Evolutionary conservation across 1,140 invertebrate species (phyloP).

Genomic region (Philaenus spumarius): DNA sequence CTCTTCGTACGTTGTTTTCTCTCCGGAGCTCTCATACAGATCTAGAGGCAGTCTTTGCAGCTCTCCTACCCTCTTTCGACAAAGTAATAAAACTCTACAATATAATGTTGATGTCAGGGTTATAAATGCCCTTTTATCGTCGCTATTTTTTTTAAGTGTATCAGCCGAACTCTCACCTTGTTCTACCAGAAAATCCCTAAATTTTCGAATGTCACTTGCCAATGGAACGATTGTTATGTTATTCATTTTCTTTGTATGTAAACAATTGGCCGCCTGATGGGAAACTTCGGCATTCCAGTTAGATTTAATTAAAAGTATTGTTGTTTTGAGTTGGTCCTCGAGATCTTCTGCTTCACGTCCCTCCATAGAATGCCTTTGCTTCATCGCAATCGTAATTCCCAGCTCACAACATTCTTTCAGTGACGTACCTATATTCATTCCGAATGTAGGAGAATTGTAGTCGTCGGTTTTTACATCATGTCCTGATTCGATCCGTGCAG

Average conservation of each 20-base stretch:
- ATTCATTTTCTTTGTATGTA: conserved; percentile 35
- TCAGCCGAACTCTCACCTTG: conserved; percentile 6
- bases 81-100: background rate
- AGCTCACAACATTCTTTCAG: no score
- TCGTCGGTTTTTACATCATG: no score
- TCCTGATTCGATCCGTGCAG: no score
- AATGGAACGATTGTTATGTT: conserved; percentile 36
- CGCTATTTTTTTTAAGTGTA: background rate
- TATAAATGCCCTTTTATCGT: background rate
- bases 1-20: conserved; percentile 26
- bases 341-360: no score
- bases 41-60: background rate
- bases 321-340: conserved; percentile 30
- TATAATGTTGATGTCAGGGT: background rate
- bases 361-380: no score
- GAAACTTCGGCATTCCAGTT: conserved; percentile 36
- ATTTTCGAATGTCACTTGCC: conserved; percentile 35
- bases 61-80: background rate
- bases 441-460: no score
- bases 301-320: conserved; percentile 31
- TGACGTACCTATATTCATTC: no score
- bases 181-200: conserved; percentile 32
- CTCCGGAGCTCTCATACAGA: background rate
- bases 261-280: conserved; percentile 28
- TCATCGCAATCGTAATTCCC: no score